Evolutionary conservation across 2,113 vertebrate species (phyloP).

Genomic region (Mesoclemmys tuberculata): DNA sequence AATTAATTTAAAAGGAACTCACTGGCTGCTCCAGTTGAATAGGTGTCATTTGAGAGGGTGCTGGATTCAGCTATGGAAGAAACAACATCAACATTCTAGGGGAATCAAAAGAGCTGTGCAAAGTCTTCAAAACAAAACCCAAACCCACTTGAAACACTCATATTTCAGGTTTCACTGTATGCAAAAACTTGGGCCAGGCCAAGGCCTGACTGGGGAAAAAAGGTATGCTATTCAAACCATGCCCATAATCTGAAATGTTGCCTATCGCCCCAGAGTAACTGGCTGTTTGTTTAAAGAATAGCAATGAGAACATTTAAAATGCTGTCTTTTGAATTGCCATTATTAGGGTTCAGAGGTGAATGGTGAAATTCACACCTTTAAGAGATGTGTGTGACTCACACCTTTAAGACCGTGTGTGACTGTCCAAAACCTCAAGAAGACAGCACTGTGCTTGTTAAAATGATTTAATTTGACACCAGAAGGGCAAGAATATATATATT

Average conservation of each 20-base stretch:
- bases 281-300: neutral
- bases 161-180: neutral
- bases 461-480: neutral
- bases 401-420: too few species aligned
- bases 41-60: neutral
- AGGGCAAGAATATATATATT: neutral
- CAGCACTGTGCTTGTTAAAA: neutral
- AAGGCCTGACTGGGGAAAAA: neutral
- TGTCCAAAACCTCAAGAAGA: neutral
- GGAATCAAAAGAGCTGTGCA: neutral
- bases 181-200: neutral
- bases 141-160: accelerated
- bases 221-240: neutral
- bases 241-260: neutral
- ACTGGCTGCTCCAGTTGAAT: neutral
- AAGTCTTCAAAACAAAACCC: neutral
- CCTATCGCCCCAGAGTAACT: neutral
- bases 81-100: neutral
- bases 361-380: neutral
- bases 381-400: neutral
- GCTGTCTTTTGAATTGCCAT: neutral
- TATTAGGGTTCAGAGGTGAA: neutral
- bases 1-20: neutral
- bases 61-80: neutral
- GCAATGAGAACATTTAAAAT: neutral